Evolutionary conservation across 1,140 invertebrate genomes (phyloP), one percentile per base, ranked within the genome.

Genomic region (Onthophagus taurus): DNA sequence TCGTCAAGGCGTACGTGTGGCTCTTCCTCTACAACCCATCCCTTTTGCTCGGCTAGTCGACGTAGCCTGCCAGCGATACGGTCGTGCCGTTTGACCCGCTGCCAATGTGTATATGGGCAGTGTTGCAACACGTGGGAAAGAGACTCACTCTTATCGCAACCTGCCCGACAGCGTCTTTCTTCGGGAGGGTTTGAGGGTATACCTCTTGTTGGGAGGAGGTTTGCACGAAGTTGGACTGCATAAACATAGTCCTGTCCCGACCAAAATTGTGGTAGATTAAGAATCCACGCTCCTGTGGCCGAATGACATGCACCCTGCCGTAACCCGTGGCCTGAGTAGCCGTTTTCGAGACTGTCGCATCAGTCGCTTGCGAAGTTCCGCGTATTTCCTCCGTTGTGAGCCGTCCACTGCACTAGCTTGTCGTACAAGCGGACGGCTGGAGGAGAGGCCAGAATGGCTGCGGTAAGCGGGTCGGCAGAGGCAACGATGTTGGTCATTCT

Each of bases 21-120:
- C n/a, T 37, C 31, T 19, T 21, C 31, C 9, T 42, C 41, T 6
- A 31, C 23, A 4, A n/a, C 2, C 39, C 43, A 45, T 5, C 24
- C 26, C 8, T 33, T 44, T 8, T 7, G 1, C 14, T 13, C n/a
- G 31, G 33, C 33, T 19, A 37, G 31, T 1, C 21, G 7, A 1
- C 16, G 29, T 2, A 52, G 19, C 18, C 36, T 46, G 6, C 20
- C 8, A 2, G 30, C 48, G 0, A 51, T 18, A 3, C 41, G 20
- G 31, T 53, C 45, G 35, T 55, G 53, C 8, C 53, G 11, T 1
- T 7, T 13, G 3, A 53, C 47, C 1, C 54, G 17, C 8, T 44
- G 16, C 7, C 13, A 21, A 24, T 57, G 50, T 1, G 33, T 34
- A 2, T 29, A 17, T 3, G 43, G 47, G 18, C 47, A 48, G 2